phyloP scores from a whole-genome alignment of 2,797 vertebrate species.

The Lemur catta region DNA sequence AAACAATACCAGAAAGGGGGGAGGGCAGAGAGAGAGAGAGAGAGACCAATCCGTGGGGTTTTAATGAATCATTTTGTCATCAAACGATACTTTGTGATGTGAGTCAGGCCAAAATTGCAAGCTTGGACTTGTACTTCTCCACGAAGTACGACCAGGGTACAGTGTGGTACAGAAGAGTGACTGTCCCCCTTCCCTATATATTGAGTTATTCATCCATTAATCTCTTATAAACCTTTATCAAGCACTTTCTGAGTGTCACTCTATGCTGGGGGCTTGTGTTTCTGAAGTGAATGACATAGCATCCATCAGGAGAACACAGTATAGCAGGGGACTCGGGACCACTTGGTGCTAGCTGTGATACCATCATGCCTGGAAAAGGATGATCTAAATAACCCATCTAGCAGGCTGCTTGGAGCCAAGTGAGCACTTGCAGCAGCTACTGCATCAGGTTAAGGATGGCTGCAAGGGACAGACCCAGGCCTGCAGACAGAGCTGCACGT shows the following conservation, averaged over 20 bases:
- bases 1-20: slow-evolving; percentile 70
- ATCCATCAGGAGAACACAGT: not conserved
- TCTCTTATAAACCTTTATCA: not conserved
- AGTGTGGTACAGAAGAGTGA: fast-evolving
- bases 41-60: slow-evolving; percentile 51
- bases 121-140: slow-evolving; percentile 58
- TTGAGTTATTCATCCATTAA: fast-evolving
- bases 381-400: not conserved
- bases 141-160: fast-evolving
- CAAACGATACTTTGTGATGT: slow-evolving; percentile 68
- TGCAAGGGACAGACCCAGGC: not conserved
- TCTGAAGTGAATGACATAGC: not conserved
- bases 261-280: not conserved
- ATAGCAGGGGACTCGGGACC: not conserved
- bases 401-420: not conserved
- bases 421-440: fast-evolving
- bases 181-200: fast-evolving
- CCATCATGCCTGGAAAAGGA: fast-evolving
- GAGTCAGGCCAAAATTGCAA: slow-evolving; percentile 71
- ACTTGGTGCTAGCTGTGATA: no score
- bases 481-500: not conserved
- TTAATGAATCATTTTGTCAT: slow-evolving; percentile 79
- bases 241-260: not conserved
- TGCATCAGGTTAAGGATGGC: fast-evolving
- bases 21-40: not conserved